Evolutionary conservation across 2,797 vertebrate species (phyloP), one percentile per base, ranked within the genome.

Genomic region (Graptemys geographica): DNA sequence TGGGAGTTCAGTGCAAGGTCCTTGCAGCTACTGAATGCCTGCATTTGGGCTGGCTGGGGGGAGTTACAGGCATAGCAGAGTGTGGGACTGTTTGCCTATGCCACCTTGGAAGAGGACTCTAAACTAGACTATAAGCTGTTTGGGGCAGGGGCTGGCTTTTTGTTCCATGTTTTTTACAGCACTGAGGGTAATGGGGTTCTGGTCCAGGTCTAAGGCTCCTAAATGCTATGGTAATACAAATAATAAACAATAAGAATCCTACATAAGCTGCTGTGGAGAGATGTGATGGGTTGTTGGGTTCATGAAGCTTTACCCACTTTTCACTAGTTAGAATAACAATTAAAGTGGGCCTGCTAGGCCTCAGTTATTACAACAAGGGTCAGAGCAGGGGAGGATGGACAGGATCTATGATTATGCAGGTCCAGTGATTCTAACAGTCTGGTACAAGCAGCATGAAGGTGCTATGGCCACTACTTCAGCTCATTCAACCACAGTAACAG

Each of bases 371-470:
- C 4, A 5, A 9, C 16, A 65, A 65, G 33, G 33, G 44, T 21
- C 25, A 65, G 6, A 21, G 23, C 11, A 93, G 49, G 84, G 94
- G 57, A 92, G 10, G 21, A 1, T 49, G 25, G 25, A 49, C 25
- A 78, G 27, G 27, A 44, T 78, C 27, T 31, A 31, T 78, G 74
- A 28, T 47, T 47, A 31, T 31, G 44, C 13, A 49, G 8, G 15
- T 76, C 25, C 57, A 51, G 5, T 3, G 5, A 15, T n/a, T 79
- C 79, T 79, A 52, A 15, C 59, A 84, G 72, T 11, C 84, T 0
- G 0, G 16, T 19, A 44, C 3, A 12, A 93, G 28, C 0, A 0
- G 11, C 56, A 19, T 27, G 44, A 33, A 83, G 19, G 28, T 52
- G n/a, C 0, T 15, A 0, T 37, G 18, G 78, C 41, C 41, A 87